Evolutionary conservation across 1,140 invertebrate species (phyloP).

Genomic region (Eriosoma lanigerum): DNA sequence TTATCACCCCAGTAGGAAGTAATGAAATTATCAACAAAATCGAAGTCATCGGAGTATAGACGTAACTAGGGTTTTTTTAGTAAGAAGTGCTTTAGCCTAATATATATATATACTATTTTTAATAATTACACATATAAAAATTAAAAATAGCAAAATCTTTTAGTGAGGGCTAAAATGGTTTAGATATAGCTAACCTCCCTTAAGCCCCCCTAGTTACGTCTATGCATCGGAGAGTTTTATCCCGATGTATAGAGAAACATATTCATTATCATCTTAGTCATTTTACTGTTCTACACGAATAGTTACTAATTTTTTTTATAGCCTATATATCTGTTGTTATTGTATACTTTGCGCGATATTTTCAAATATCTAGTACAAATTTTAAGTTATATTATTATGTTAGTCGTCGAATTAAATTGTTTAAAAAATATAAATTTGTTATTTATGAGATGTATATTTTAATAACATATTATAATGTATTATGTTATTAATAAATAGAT

Average conservation of each 20-base stretch:
- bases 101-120: no score
- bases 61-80: no score
- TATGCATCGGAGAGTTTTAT: not conserved
- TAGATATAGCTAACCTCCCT: no score
- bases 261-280: not conserved
- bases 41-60: not conserved
- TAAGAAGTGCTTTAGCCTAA: no score
- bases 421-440: not conserved
- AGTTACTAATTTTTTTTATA: no score
- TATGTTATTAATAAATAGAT: not conserved
- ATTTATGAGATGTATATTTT: not conserved
- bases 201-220: no score
- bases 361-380: not conserved
- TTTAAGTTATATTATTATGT: not conserved
- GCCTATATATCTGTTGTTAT: no score
- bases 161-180: no score
- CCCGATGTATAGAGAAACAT: not conserved
- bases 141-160: no score
- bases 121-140: no score
- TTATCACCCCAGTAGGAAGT: not conserved
- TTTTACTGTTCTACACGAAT: no score
- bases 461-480: not conserved
- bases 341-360: not conserved
- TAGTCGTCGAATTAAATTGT: not conserved
- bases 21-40: not conserved